A percentile compares a stretch with the other conserved stretches of the same genome.
Conservation (phyloP, 2,797 vertebrate genomes). For the Craterocephalus amniculus region DNA sequence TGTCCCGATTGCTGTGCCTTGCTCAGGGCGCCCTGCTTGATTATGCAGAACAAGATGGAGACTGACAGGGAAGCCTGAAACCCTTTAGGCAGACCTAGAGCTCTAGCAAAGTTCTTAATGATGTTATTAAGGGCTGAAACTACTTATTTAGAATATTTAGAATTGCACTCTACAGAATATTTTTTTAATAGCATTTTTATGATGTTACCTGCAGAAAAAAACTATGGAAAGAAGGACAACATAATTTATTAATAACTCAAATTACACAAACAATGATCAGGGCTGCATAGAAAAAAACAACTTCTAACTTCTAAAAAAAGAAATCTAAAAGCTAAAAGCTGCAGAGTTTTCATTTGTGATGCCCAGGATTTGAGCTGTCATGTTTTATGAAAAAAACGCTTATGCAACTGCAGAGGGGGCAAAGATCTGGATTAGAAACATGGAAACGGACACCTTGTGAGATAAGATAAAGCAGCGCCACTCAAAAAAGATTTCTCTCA, state of each 20-base stretch:
- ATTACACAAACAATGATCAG: not conserved
- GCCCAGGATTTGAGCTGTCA: constrained; percentile 6
- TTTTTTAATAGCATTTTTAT: not conserved
- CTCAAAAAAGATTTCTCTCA: constrained; percentile 5
- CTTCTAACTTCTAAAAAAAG: not conserved
- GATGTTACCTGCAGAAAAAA: not conserved
- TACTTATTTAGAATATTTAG: not conserved
- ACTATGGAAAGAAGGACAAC: not conserved
- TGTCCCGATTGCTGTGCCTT: not conserved
- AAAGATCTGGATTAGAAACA: constrained; percentile 37
- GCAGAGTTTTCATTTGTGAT: not conserved
- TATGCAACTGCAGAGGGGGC: constrained; percentile 26
- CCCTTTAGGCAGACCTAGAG: not conserved
- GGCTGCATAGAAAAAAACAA: not conserved
- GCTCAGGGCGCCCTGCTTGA: not conserved
- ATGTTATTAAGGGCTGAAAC: not conserved
- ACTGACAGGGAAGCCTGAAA: not conserved
- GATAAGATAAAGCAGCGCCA: constrained; percentile 51
- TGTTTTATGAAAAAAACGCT: constrained; percentile 38
- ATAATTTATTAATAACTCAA: not conserved
- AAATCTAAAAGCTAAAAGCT: not conserved
- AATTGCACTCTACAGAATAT: not conserved
- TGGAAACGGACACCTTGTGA: constrained; percentile 47
- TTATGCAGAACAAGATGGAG: not conserved
- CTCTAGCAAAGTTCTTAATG: not conserved